These are phyloP conservation scores for Pimephales promelas DNA, from an alignment of 2,113 vertebrate genomes.

Conservation along the genomic window DNA sequence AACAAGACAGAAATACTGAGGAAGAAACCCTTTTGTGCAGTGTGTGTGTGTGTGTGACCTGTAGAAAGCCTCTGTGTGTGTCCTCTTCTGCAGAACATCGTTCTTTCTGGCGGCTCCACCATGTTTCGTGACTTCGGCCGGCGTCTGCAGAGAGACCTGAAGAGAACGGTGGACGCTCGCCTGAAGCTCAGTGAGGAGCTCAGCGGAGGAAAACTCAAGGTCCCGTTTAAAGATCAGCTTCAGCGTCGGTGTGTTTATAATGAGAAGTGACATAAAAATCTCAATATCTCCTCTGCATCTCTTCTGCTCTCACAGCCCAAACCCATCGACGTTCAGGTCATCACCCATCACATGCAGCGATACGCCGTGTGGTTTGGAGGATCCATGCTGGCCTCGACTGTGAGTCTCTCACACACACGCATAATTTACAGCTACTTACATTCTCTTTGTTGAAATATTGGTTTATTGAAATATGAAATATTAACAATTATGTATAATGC, in stretches of 20 bases:
- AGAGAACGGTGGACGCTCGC: slow-evolving; percentile 93
- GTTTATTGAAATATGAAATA: no score
- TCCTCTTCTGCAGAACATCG: slow-evolving; percentile 74
- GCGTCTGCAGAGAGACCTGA: slow-evolving; percentile 93
- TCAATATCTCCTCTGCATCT: background rate
- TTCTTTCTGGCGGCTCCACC: slow-evolving; percentile 97
- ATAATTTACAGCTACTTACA: background rate
- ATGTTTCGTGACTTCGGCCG: slow-evolving; percentile 99
- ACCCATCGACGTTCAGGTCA: slow-evolving; percentile 96
- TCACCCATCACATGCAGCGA: slow-evolving; percentile 98
- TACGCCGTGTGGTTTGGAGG: slow-evolving; percentile 98
- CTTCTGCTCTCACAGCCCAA: slow-evolving; percentile 80
- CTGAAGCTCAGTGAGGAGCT: slow-evolving; percentile 98
- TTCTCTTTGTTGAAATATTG: no score
- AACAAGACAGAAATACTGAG: no score
- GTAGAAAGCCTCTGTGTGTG: no score
- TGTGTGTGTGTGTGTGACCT: no score
- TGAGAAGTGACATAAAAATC: background rate
- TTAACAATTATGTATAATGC: no score
- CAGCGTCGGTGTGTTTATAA: background rate
- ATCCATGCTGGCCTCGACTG: slow-evolving; percentile 98
- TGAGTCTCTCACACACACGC: slow-evolving; percentile 71
- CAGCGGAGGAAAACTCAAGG: slow-evolving; percentile 96
- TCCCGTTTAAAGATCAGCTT: slow-evolving; percentile 46
- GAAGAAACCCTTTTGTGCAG: no score